Base-by-base conservation (phyloP, 2,797 vertebrate species). In the Cirrhinus mrigala region DNA sequence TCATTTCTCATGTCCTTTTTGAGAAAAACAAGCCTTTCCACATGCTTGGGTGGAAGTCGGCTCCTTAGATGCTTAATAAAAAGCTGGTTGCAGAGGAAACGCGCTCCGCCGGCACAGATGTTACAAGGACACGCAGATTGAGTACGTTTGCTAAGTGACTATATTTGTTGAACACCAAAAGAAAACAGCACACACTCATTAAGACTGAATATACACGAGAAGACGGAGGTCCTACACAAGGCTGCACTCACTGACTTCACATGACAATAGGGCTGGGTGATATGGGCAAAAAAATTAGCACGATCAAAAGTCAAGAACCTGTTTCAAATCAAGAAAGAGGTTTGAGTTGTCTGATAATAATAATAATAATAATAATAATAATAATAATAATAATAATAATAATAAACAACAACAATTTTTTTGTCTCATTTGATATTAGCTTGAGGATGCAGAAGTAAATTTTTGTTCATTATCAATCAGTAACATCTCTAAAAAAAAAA, bases 151-250 rank as follows among this genome's bases (percentile, higher is more conserved):
- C 37, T 7, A 70, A n/a, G 37, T 2, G 11, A 22, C 62, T 66
- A 66, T 48, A 6, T 48, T 48, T 50, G n/a, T 50, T 50, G 24
- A 52, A 74, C 24, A 52, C 71, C 70, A 74, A 29, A 74, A 74
- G 24, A 74, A 74, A 50, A 74, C 24, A 0, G 12, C 10, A 27
- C n/a, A 5, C 1, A 18, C 24, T 15, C 6, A 20, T 54, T 37
- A 22, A 33, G 10, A 33, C 73, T n/a, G 10, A 76, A n/a, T n/a
- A 37, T 37, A 15, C 29, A 76, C 50, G 22, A 18, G 11, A 22
- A 46, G 22, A 70, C 6, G 12, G 46, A 75, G 48, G 71, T 75
- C 24, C 11, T 20, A 16, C 27, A 52, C 46, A 74, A 29, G 71
- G 16, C 27, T 54, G 48, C 27, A 37, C 73, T 37, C 11, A 1